These are phyloP conservation scores for Tor tambroides DNA, from an alignment of 2,113 vertebrate genomes.

Conservation along the genomic window DNA sequence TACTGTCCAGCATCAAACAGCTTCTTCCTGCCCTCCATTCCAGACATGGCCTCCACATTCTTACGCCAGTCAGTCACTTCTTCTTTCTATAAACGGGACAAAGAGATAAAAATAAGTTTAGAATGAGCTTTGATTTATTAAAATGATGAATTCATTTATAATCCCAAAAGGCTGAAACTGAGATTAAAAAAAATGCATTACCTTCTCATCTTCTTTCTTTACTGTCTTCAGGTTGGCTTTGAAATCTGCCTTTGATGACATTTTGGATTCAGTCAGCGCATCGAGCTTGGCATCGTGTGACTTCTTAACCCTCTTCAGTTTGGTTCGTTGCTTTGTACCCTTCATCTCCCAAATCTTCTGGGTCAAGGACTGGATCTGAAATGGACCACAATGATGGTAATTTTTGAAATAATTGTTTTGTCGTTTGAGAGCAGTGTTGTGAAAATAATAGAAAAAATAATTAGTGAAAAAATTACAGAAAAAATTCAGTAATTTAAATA, in stretches of 20 bases:
- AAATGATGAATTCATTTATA: neutral
- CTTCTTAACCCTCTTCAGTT: slow-evolving; percentile 78
- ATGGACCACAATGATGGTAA: neutral
- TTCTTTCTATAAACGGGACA: slow-evolving; percentile 55
- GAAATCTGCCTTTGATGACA: slow-evolving; percentile 75
- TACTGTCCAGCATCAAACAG: slow-evolving; percentile 64
- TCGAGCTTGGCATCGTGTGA: slow-evolving; percentile 76
- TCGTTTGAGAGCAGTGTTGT: neutral
- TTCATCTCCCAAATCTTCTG: slow-evolving; percentile 77
- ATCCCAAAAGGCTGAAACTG: neutral
- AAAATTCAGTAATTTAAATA: neutral
- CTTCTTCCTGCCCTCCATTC: slow-evolving; percentile 75
- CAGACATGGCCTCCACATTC: slow-evolving; percentile 74
- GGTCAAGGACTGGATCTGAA: slow-evolving; percentile 71
- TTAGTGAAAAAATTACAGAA: neutral
- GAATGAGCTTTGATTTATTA: neutral
- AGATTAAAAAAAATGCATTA: slow-evolving; percentile 34
- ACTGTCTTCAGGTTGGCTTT: slow-evolving; percentile 65
- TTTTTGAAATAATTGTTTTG: neutral
- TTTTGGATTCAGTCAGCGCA: slow-evolving; percentile 69
- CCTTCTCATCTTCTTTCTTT: no score
- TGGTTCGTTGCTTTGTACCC: slow-evolving; percentile 73
- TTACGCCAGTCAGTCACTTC: slow-evolving; percentile 52
- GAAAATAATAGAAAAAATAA: neutral
- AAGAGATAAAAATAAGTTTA: neutral